Percentiles rank a stretch among this genome's conserved stretches.
Evolutionary conservation across 2,888 invertebrate species (phyloP).

Genomic region (Teleogryllus oceanicus): DNA sequence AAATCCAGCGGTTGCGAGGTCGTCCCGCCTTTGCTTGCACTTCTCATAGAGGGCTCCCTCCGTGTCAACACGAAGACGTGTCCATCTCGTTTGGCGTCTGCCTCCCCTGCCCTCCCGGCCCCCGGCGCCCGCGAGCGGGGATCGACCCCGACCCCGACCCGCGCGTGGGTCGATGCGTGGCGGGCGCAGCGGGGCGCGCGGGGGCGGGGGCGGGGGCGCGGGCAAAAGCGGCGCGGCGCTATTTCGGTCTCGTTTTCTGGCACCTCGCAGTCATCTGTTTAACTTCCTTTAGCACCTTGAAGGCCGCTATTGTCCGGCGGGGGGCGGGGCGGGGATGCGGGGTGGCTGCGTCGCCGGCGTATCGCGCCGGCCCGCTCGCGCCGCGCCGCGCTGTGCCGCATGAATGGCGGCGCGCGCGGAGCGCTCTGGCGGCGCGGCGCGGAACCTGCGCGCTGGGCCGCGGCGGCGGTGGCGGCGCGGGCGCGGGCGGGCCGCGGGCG

Average conservation of each 20-base stretch:
- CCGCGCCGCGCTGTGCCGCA: background rate
- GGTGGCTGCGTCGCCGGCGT: background rate
- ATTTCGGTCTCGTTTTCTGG: background rate
- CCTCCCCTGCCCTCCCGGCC: background rate
- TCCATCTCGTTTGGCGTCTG: no score
- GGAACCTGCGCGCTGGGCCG: background rate
- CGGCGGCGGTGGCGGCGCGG: background rate
- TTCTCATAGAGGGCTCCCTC: no score
- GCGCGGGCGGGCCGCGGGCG: background rate
- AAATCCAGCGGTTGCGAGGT: no score
- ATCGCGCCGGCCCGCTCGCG: background rate
- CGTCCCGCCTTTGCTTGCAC: no score
- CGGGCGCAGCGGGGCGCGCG: background rate
- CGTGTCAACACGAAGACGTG: no score
- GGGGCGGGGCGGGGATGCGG: slow-evolving; percentile 3
- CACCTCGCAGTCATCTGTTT: background rate
- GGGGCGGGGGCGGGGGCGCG: background rate
- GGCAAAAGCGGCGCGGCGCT: background rate
- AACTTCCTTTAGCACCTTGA: background rate
- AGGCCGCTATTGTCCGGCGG: background rate
- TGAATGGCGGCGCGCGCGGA: background rate
- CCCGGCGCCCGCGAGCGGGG: slow-evolving; percentile 12
- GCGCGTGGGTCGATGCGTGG: background rate
- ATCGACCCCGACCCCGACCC: background rate
- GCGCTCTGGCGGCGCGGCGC: background rate